Evolutionary conservation across 2,888 invertebrate genomes (phyloP), one percentile per base, ranked within the genome.

Genomic region (Synanthedon tipuliformis): DNA sequence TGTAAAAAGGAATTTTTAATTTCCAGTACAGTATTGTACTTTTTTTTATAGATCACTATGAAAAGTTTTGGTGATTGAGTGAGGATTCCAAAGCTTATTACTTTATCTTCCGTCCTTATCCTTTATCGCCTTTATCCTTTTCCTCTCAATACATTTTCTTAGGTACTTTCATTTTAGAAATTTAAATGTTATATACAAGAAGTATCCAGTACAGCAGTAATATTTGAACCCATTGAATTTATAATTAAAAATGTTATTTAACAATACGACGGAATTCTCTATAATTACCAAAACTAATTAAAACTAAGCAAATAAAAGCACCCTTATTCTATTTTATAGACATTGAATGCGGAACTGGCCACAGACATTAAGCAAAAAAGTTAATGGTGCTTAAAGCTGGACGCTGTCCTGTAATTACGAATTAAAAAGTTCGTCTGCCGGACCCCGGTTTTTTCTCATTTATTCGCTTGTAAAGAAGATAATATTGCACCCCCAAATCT

Each of bases 321-420:
- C 16, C 23, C 49, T 18, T 18, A 49, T 49, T 49, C 49, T 49
- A 65, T 75, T 71, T 75, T 68, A 34, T 54, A 40, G 48, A 27
- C 52, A 52, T 50, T 50, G 52, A 53, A 65, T 68, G 65, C 63
- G 63, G 71, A 67, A 69, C 72, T 74, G 75, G 71, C 73, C 71
- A 71, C 70, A 74, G 80, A 78, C 77, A 78, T 81, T 83, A 78
- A 74, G 75, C 74, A 77, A 84, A 81, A 84, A 85, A 87, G 83
- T 83, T 85, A 87, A 86, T 85, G 86, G 78, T 72, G 78, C 86
- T 78, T 81, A 80, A 81, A 85, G 84, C 82, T 73, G 84, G 82
- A 77, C 85, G 71, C 69, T 80, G 83, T 81, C 83, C 85, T 87
- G 81, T 86, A 87, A 87, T 86, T 86, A 87, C 85, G 69, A 85